Conservation (phyloP, 2,888 invertebrate genomes). For the Erebia aethiops region DNA sequence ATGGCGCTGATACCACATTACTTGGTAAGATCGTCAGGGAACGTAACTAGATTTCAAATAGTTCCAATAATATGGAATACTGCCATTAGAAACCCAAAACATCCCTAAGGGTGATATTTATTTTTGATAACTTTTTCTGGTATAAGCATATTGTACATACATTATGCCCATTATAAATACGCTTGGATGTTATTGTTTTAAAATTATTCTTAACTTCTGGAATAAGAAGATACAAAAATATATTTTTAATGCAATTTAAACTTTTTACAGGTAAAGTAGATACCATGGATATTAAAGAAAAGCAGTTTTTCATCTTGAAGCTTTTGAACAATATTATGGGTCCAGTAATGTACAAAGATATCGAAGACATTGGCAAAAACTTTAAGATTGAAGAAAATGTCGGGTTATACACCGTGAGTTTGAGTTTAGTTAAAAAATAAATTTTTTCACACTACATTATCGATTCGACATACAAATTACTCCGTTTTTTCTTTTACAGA, state of each 20-base stretch:
- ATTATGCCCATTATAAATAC: too few relatives aligned
- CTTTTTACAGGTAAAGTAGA: slow-evolving; percentile 7
- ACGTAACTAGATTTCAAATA: too few relatives aligned
- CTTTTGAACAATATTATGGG: slow-evolving; percentile 79
- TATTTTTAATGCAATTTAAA: not conserved
- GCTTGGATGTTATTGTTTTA: too few relatives aligned
- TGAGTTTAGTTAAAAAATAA: not conserved
- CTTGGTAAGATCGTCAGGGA: slow-evolving; percentile 51
- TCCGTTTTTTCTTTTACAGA: slow-evolving; percentile 64
- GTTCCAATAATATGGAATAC: too few relatives aligned
- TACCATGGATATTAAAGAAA: slow-evolving; percentile 66
- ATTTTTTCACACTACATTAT: not conserved
- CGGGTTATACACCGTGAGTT: slow-evolving; percentile 63
- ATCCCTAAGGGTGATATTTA: too few relatives aligned
- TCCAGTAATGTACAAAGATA: slow-evolving; percentile 73
- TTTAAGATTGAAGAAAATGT: slow-evolving; percentile 71
- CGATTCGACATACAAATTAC: slow-evolving; percentile 1
- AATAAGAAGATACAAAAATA: not conserved
- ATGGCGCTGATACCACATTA: slow-evolving; percentile 56
- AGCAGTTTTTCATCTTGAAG: slow-evolving; percentile 76
- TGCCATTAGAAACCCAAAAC: too few relatives aligned
- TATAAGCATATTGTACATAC: too few relatives aligned
- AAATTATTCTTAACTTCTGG: not conserved
- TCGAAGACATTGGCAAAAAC: slow-evolving; percentile 66
- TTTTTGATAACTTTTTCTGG: too few relatives aligned